Evolutionary conservation across 2,797 vertebrate genomes (phyloP).

Genomic region (Gadopsis bispinosus): DNA sequence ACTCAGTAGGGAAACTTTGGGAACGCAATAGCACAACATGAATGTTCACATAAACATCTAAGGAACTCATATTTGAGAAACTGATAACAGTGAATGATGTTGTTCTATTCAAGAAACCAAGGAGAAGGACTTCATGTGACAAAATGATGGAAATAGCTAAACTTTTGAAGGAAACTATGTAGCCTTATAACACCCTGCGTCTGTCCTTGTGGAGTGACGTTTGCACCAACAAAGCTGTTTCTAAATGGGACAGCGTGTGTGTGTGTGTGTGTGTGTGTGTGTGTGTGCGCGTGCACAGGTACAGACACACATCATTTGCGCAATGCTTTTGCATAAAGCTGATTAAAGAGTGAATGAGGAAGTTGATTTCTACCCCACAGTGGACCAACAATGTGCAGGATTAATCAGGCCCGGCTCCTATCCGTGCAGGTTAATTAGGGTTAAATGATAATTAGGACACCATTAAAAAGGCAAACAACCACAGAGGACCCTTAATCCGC

Average conservation of each 20-base stretch:
- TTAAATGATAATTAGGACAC: slow-evolving; percentile 87
- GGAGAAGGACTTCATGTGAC: slow-evolving; percentile 22
- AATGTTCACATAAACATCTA: slow-evolving; percentile 41
- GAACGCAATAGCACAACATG: slow-evolving; percentile 41
- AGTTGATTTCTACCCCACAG: slow-evolving; percentile 75
- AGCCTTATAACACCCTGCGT: slow-evolving; percentile 8
- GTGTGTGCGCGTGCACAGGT: neutral
- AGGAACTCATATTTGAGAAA: slow-evolving; percentile 39
- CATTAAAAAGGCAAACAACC: slow-evolving; percentile 83
- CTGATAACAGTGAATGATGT: slow-evolving; percentile 44
- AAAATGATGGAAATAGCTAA: slow-evolving; percentile 23
- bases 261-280: slow-evolving; percentile 17
- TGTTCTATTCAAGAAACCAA: slow-evolving; percentile 35
- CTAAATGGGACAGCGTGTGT: slow-evolving; percentile 36
- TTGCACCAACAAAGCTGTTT: slow-evolving; percentile 53
- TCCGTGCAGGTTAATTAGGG: slow-evolving; percentile 86
- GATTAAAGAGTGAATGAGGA: slow-evolving; percentile 80
- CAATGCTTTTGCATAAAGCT: slow-evolving; percentile 68
- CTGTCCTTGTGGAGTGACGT: slow-evolving; percentile 64
- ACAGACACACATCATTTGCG: slow-evolving; percentile 40
- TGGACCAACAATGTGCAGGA: slow-evolving; percentile 77
- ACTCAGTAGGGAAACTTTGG: slow-evolving; percentile 39
- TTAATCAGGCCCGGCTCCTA: slow-evolving; percentile 82
- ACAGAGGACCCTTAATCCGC: slow-evolving; percentile 76
- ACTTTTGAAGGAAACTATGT: slow-evolving; percentile 45